phyloP scores from a whole-genome alignment of 2,888 invertebrate species.

The Zaprionus obscuricornis region DNA sequence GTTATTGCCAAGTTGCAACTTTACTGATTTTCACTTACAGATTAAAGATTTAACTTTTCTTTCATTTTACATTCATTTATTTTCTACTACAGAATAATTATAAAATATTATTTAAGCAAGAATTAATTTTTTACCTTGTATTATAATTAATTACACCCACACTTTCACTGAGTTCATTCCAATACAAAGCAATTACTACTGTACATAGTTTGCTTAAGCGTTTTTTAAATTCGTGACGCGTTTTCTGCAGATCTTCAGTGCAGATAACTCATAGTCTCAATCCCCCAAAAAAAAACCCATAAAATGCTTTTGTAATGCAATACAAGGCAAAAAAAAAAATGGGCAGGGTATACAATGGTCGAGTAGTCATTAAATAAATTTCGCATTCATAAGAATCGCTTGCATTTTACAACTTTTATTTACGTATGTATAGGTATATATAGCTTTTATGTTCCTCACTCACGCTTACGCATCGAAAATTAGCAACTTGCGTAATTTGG shows the following conservation, averaged over 20 bases:
- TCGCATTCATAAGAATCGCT: constrained; percentile 29
- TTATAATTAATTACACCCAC: neutral
- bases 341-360: constrained; percentile 25
- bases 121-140: neutral
- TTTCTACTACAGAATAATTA: no score
- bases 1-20: neutral
- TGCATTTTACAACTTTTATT: constrained; percentile 27
- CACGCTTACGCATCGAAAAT: constrained; percentile 41
- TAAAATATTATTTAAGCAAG: neutral
- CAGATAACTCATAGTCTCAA: constrained; percentile 45
- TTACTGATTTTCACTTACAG: no score
- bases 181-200: constrained; percentile 3
- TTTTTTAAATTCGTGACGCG: constrained; percentile 31
- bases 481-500: constrained; percentile 50
- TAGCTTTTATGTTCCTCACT: constrained; percentile 16
- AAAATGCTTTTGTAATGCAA: constrained; percentile 27
- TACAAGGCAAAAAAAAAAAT: no score
- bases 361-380: neutral
- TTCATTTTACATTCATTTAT: no score
- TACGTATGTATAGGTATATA: constrained; percentile 25
- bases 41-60: no score
- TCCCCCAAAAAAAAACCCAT: constrained; percentile 7
- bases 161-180: no score
- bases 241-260: constrained; percentile 45
- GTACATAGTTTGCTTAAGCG: constrained; percentile 8